Evolutionary conservation across 1,140 invertebrate species (phyloP).

Genomic region (Geopemphigus sp.): DNA sequence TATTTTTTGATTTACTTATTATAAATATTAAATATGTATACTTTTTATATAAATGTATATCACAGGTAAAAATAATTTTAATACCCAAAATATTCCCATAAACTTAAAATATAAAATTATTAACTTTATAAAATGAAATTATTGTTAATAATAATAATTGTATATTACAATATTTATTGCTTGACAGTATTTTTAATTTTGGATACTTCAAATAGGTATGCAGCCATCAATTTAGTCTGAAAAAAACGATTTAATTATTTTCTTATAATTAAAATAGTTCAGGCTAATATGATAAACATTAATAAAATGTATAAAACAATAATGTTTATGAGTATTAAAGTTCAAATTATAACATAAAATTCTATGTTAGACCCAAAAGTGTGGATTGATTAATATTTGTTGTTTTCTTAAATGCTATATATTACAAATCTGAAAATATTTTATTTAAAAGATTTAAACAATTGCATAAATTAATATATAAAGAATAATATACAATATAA

Average conservation of each 20-base stretch:
- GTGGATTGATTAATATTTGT: too few species aligned
- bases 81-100: background rate
- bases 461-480: too few species aligned
- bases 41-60: background rate
- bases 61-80: conserved; percentile 1
- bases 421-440: background rate
- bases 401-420: background rate
- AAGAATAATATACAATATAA: too few species aligned
- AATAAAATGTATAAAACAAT: background rate
- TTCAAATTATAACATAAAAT: background rate
- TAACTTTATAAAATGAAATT: background rate
- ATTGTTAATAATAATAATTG: conserved; percentile 13
- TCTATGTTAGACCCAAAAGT: too few species aligned
- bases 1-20: background rate
- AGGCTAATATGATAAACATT: background rate
- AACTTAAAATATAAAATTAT: background rate
- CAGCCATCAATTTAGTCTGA: conserved; percentile 81
- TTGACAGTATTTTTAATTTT: background rate
- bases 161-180: background rate
- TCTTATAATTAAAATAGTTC: background rate
- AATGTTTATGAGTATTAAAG: background rate
- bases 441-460: too few species aligned
- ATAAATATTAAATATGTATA: background rate
- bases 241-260: conserved; percentile 56
- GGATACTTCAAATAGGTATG: conserved; percentile 71